phyloP scores from a whole-genome alignment of 2,113 vertebrate genomes.

The Misgurnus anguillicaudatus region DNA sequence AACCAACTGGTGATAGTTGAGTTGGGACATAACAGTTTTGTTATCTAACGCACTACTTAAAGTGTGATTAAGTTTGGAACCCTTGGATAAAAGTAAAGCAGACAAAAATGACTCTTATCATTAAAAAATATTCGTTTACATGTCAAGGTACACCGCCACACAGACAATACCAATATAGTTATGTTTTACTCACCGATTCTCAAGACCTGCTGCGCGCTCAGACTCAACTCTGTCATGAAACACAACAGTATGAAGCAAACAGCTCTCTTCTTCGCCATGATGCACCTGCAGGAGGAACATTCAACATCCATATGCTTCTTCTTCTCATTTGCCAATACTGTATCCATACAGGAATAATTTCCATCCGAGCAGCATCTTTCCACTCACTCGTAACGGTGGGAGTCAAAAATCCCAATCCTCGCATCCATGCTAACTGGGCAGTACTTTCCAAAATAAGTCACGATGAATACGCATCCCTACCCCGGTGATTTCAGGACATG shows the following conservation, averaged over 20 bases:
- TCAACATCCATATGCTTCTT: conserved; percentile 67
- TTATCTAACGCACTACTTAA: no score
- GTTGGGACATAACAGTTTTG: no score
- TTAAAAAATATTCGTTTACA: no score
- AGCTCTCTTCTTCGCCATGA: conserved; percentile 76
- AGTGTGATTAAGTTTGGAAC: no score
- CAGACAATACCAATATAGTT: no score
- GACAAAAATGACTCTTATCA: no score
- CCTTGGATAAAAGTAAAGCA: no score
- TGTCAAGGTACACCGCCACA: no score
- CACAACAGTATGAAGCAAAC: conserved; percentile 79
- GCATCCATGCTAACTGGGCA: conserved; percentile 49
- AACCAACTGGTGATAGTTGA: no score
- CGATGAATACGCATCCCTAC: conserved; percentile 8
- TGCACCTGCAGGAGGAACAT: conserved; percentile 68
- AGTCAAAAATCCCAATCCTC: conserved; percentile 54
- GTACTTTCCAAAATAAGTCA: conserved; percentile 26
- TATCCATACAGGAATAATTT: conserved; percentile 12
- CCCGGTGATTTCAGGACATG: conserved; percentile 20
- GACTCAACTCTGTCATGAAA: conserved; percentile 77
- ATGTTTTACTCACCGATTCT: conserved; percentile 85
- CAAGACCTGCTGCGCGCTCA: conserved; percentile 87
- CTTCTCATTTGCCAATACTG: conserved; percentile 39
- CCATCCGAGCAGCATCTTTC: conserved; percentile 53
- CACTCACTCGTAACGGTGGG: conserved; percentile 55